phyloP scores from a whole-genome alignment of 1,140 invertebrate species.

The Solen grandis region DNA sequence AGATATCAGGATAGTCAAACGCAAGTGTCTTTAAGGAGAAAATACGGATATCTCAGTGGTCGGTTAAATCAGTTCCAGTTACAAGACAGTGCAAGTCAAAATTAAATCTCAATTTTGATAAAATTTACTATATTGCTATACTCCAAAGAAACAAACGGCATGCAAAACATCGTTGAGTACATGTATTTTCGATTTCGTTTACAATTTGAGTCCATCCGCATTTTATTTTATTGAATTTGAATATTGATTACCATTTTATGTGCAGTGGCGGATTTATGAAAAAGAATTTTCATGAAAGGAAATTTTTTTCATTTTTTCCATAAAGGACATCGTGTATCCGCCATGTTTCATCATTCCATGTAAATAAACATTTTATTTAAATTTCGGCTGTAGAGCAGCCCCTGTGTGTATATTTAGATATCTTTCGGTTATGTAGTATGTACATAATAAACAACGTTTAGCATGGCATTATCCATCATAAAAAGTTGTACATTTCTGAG shows the following conservation, averaged over 20 bases:
- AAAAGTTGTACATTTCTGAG: background rate
- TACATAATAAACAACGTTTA: background rate
- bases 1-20: too few relatives aligned
- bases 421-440: background rate
- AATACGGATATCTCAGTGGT: too few relatives aligned
- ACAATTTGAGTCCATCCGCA: background rate
- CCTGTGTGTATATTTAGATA: slow-evolving; percentile 1
- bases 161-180: too few relatives aligned
- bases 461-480: background rate
- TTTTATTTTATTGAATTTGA: background rate
- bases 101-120: too few relatives aligned
- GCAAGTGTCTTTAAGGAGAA: too few relatives aligned
- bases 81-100: too few relatives aligned
- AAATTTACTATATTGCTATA: too few relatives aligned
- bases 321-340: background rate
- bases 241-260: background rate
- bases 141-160: too few relatives aligned
- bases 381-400: slow-evolving; percentile 42
- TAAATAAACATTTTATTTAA: slow-evolving; percentile 52
- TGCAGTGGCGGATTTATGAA: background rate
- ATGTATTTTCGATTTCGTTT: background rate
- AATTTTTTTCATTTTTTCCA: background rate
- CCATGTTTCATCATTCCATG: slow-evolving; percentile 39
- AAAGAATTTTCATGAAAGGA: background rate
- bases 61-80: too few relatives aligned